Base-by-base conservation (phyloP, 2,797 vertebrate species). In the Liasis olivaceus region DNA sequence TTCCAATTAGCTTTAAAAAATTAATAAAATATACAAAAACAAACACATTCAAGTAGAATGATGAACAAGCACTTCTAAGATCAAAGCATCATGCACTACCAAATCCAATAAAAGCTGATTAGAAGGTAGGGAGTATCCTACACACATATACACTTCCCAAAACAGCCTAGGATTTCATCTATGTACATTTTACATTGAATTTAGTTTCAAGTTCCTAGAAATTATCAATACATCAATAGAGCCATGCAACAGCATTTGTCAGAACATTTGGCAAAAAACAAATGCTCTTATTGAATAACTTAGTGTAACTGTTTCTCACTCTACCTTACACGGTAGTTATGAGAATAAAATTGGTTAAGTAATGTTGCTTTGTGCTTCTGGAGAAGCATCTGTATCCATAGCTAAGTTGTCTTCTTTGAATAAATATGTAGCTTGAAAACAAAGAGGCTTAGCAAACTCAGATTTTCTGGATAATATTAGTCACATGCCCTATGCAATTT, bases 101-200 rank as follows among this genome's bases (percentile, higher is more conserved):
- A 63, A 81, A 20, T 11, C 31, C 3, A 0, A 31, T 9, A 60
- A 47, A 87, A 63, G 42, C 22, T 64, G 7, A 89, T 4, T 84
- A 85, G 56, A 4, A 72, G 85, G 14, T 63, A 36, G n/a, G 64
- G 42, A 85, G 13, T 56, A 54, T 15, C 31, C 89, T 64, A 11
- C 36, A 0, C 0, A 85, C 60, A 54, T 0, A 0, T 17, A 22
- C 17, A 22, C 20, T 8, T 7, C 20, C 1, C 36, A 1, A 22
- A 77, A 22, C 7, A 77, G 36, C 20, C 20, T 36, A 26, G 28
- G 6, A 86, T 56, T 31, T 69, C 22, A 66, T 36, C 7, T 26
- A 7, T 36, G 11, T 5, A 54, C 4, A 20, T 51, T n/a, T 31
- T 90, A 22, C 12, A 85, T 20, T 31, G 59, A 66, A 60, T 69